Evolutionary conservation across 2,797 vertebrate genomes (phyloP).

Genomic region (Bradypodion ventrale): DNA sequence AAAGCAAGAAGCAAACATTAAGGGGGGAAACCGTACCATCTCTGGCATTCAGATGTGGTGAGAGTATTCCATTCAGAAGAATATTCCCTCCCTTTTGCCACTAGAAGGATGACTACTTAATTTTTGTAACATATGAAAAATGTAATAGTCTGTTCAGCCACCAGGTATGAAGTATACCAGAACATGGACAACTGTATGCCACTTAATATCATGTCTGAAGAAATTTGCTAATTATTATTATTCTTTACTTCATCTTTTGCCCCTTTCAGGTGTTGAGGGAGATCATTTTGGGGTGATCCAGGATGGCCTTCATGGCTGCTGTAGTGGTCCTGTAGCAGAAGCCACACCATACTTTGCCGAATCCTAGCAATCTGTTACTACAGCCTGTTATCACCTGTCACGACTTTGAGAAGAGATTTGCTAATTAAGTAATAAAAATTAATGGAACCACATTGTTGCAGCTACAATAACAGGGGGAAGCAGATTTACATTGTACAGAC

Average conservation of each 20-base stretch:
- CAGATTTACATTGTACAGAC: not conserved
- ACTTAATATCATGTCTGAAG: not conserved
- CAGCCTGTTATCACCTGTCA: too few relatives aligned
- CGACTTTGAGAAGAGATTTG: not conserved
- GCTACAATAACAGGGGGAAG: not conserved
- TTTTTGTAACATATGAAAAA: too few relatives aligned
- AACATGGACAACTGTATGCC: not conserved
- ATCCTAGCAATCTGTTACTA: too few relatives aligned
- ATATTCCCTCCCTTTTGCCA: not conserved
- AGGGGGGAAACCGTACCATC: too few relatives aligned
- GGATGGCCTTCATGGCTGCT: too few relatives aligned
- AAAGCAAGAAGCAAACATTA: not conserved
- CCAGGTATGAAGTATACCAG: not conserved
- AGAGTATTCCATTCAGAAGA: not conserved
- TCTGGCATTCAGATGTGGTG: not conserved
- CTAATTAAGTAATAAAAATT: not conserved
- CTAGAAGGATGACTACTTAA: not conserved
- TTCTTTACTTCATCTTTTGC: too few relatives aligned
- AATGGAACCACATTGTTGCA: not conserved
- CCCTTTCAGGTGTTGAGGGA: too few relatives aligned
- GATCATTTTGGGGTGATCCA: too few relatives aligned
- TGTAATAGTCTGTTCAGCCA: not conserved
- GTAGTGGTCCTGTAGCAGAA: too few relatives aligned
- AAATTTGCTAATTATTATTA: not conserved
- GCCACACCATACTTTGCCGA: too few relatives aligned